A percentile compares a stretch with the other conserved stretches of the same genome.
These are phyloP conservation scores for Cololabis saira DNA, from an alignment of 2,113 vertebrate genomes.

Conservation along the genomic window DNA sequence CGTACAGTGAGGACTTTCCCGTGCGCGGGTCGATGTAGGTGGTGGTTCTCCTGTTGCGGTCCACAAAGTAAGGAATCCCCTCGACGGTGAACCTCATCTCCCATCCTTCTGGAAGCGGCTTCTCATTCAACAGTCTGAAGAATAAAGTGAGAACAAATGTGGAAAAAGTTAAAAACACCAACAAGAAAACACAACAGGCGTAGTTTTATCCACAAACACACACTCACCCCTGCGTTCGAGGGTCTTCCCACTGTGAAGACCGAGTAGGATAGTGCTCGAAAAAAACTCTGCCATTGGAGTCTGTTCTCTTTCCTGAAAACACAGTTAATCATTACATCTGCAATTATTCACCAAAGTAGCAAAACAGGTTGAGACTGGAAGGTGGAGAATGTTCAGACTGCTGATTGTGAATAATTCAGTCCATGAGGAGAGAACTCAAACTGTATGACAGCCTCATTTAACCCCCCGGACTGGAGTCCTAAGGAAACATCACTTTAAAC, in stretches of 20 bases:
- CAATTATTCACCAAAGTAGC: no score
- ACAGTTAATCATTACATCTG: background rate
- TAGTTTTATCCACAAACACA: background rate
- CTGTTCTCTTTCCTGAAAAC: conserved; percentile 94
- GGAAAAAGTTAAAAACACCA: background rate
- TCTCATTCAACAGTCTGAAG: conserved; percentile 93
- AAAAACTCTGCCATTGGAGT: conserved; percentile 94
- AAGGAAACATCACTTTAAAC: no score
- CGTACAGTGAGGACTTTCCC: conserved; percentile 96
- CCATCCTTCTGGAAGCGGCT: conserved; percentile 98
- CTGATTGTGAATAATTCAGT: no score
- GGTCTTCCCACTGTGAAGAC: conserved; percentile 97
- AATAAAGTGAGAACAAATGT: background rate
- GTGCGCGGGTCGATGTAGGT: conserved; percentile 98
- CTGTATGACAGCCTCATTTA: no score
- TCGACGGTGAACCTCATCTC: conserved; percentile 99
- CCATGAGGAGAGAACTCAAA: no score
- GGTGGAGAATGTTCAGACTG: no score
- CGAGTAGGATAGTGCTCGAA: conserved; percentile 96
- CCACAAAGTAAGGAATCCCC: conserved; percentile 97
- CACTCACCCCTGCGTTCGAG: conserved; percentile 93
- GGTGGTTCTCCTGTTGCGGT: conserved; percentile 95
- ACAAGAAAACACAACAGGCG: background rate
- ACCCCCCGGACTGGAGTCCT: no score
- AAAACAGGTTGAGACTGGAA: no score